These are phyloP conservation scores for Tachystola acroxantha DNA, from an alignment of 2,888 invertebrate genomes.

Conservation along the genomic window DNA sequence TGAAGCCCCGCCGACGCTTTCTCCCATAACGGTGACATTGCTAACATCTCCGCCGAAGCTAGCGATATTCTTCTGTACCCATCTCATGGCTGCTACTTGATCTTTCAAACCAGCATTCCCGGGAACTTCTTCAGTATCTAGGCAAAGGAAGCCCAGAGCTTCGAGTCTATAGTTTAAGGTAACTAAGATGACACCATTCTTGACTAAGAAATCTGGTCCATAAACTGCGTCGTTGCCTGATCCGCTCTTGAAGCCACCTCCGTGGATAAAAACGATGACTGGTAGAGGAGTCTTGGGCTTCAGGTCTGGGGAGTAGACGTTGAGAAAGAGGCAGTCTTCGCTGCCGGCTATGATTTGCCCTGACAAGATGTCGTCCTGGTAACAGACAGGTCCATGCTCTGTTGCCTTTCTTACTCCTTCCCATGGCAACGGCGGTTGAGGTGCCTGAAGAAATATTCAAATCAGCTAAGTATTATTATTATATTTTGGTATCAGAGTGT, in stretches of 20 bases:
- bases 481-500: no score
- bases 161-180: conserved; percentile 52
- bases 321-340: conserved; percentile 52
- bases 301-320: conserved; percentile 43
- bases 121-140: conserved; percentile 40
- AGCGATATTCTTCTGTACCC: conserved; percentile 37
- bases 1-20: conserved; percentile 31
- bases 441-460: conserved; percentile 23
- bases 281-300: conserved; percentile 25
- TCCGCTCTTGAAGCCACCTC: conserved; percentile 37
- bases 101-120: conserved; percentile 53
- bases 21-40: conserved; percentile 38
- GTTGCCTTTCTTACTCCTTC: conserved; percentile 38
- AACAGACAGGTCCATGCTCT: conserved; percentile 33
- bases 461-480: no score
- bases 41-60: conserved; percentile 38
- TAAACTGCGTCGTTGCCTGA: conserved; percentile 37
- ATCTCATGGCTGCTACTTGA: conserved; percentile 42
- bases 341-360: conserved; percentile 18
- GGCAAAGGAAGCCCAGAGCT: conserved; percentile 40
- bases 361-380: conserved; percentile 31
- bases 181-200: conserved; percentile 38
- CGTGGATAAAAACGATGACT: conserved; percentile 51
- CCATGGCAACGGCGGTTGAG: conserved; percentile 38
- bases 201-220: conserved; percentile 43